Evolutionary conservation across 2,113 vertebrate genomes (phyloP).

Genomic region (Chamaea fasciata): DNA sequence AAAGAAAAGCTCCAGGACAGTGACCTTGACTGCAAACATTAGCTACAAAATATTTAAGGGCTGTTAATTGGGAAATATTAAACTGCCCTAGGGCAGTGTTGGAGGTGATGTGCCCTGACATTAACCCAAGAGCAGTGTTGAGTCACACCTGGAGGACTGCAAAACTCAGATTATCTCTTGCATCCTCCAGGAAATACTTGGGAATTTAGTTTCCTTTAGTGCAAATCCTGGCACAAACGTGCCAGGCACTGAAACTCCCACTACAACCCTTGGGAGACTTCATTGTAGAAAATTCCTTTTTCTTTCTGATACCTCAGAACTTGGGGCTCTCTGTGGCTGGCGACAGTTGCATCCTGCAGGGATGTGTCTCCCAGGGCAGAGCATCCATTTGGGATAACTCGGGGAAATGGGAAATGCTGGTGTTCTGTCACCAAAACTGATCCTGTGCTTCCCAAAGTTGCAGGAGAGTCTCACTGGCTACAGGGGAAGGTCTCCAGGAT

Average conservation of each 20-base stretch:
- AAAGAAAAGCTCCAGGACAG: background rate
- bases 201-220: background rate
- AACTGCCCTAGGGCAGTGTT: background rate
- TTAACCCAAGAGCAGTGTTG: background rate
- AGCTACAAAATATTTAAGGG: background rate
- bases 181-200: background rate
- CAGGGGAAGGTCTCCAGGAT: background rate
- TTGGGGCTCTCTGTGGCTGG: background rate
- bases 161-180: background rate
- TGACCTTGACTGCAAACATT: background rate
- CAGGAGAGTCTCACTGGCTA: background rate
- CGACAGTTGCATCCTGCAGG: background rate
- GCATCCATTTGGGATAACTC: background rate
- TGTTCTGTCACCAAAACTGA: background rate
- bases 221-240: fast-evolving
- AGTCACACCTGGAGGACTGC: background rate
- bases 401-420: background rate
- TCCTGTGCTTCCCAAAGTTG: background rate
- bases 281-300: background rate
- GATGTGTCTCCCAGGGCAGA: background rate
- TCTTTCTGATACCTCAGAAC: background rate
- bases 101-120: background rate
- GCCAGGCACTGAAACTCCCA: fast-evolving
- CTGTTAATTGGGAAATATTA: background rate
- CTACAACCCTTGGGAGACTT: background rate